phyloP scores from a whole-genome alignment of 2,113 vertebrate species.

The Ifrita kowaldi region DNA sequence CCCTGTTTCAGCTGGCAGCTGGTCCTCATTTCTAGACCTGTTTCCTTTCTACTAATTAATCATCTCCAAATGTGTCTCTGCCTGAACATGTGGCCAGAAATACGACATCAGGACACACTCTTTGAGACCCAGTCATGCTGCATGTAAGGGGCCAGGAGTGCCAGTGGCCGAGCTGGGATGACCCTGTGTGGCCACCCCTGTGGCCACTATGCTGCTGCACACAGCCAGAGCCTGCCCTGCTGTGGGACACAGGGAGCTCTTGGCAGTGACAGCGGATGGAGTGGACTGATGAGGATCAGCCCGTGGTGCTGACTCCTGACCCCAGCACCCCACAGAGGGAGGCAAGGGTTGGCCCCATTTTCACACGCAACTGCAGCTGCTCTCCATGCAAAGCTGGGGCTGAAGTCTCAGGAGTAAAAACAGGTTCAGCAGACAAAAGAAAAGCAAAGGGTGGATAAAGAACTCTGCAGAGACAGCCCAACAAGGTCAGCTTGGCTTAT shows the following conservation, averaged over 20 bases:
- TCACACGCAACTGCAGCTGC: not conserved
- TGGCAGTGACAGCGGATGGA: not conserved
- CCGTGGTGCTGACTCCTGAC: accelerated
- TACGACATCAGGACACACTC: accelerated
- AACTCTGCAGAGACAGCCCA: not conserved
- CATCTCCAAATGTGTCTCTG: constrained; percentile 35
- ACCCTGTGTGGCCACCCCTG: not conserved
- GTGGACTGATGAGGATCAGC: accelerated
- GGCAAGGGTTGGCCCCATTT: not conserved
- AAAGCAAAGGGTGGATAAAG: not conserved
- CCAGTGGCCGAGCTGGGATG: not conserved
- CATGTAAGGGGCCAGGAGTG: not conserved
- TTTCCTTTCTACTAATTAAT: constrained; percentile 51
- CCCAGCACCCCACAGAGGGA: not conserved
- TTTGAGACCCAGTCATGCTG: accelerated
- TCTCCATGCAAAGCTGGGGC: not conserved
- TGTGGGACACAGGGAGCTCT: not conserved
- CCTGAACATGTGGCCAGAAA: not conserved
- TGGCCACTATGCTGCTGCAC: not conserved
- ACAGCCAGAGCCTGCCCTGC: not conserved
- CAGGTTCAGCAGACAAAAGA: not conserved
- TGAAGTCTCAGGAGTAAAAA: not conserved
- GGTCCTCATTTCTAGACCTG: constrained; percentile 30
- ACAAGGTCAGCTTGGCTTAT: not conserved
- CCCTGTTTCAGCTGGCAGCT: not conserved